Conservation (phyloP, 2,888 invertebrate species). For the Nomada fabriciana region DNA sequence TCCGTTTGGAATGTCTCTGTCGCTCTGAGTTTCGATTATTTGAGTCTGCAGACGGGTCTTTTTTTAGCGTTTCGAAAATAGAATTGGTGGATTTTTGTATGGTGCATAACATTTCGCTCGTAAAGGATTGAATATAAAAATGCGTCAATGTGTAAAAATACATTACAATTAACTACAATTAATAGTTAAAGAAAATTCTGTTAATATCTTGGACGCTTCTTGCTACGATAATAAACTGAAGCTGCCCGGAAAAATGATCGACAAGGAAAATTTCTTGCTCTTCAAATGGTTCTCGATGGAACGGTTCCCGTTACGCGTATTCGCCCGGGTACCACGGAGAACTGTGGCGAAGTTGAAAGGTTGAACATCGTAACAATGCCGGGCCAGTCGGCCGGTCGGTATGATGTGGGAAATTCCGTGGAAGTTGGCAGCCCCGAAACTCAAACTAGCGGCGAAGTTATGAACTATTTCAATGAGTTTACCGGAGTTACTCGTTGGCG, state of each 20-base stretch:
- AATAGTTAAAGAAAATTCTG: too few species aligned
- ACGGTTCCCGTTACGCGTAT: slow-evolving; percentile 19
- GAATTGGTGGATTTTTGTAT: too few species aligned
- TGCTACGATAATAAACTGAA: too few species aligned
- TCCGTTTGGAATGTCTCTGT: slow-evolving; percentile 6
- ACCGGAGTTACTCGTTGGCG: slow-evolving; percentile 76
- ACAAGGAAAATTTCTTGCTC: not conserved
- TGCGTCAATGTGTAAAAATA: too few species aligned
- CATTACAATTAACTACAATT: too few species aligned
- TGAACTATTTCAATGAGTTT: slow-evolving; percentile 81
- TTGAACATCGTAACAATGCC: slow-evolving; percentile 71
- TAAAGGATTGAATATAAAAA: too few species aligned
- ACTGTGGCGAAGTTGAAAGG: slow-evolving; percentile 62
- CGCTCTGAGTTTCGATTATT: not conserved
- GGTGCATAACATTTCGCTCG: too few species aligned
- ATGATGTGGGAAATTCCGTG: slow-evolving; percentile 76
- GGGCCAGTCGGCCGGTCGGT: slow-evolving; percentile 73
- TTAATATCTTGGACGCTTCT: too few species aligned
- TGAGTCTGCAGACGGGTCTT: not conserved
- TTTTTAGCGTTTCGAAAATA: not conserved
- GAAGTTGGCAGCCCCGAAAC: slow-evolving; percentile 69
- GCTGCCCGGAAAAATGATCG: too few species aligned
- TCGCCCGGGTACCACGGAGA: slow-evolving; percentile 36
- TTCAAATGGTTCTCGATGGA: not conserved
- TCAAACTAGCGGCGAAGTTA: slow-evolving; percentile 76